Conservation (phyloP, 2,888 invertebrate genomes). For the Phrixothrix hirtus region DNA sequence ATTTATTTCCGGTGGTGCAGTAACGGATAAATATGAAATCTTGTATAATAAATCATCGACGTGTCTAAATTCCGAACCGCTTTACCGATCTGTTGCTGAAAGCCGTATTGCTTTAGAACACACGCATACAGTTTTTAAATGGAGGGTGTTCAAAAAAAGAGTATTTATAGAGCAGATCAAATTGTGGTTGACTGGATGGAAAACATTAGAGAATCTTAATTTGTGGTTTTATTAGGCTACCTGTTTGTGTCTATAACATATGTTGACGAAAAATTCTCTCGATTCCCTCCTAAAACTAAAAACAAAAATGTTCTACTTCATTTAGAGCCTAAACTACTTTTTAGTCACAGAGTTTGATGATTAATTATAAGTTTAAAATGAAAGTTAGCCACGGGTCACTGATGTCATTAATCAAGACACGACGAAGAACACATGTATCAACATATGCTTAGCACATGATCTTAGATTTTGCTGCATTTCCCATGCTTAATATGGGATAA, state of each 20-base stretch:
- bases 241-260: not conserved
- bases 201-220: slow-evolving; percentile 12
- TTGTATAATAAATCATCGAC: no score
- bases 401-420: slow-evolving; percentile 48
- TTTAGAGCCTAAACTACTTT: not conserved
- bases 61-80: no score
- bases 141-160: no score
- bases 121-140: no score
- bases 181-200: slow-evolving; percentile 13
- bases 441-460: slow-evolving; percentile 47
- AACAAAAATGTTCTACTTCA: no score
- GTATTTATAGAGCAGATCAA: slow-evolving; percentile 15
- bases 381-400: slow-evolving; percentile 47
- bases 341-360: not conserved
- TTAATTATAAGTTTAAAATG: slow-evolving; percentile 4
- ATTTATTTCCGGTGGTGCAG: no score
- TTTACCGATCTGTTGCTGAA: no score
- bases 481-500: slow-evolving; percentile 35
- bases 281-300: not conserved
- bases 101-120: no score
- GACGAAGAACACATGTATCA: slow-evolving; percentile 35
- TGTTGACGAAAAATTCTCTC: no score
- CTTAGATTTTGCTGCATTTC: slow-evolving; percentile 36
- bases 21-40: no score
- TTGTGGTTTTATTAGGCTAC: slow-evolving; percentile 12